Conservation (phyloP, 2,888 invertebrate genomes). For the Chromoteleia sp. region DNA sequence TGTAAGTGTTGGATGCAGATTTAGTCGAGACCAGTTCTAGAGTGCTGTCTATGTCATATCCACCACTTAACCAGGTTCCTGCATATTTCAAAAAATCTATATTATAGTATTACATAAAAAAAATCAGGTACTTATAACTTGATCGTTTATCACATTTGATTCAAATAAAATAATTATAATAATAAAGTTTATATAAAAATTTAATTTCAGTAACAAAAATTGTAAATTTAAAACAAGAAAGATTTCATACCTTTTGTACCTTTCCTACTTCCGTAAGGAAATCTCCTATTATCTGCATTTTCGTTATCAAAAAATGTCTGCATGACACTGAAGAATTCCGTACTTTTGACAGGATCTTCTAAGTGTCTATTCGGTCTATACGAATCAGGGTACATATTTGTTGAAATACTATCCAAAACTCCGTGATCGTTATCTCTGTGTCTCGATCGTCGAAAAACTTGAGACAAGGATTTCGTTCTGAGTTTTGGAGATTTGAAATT, state of each 20-base stretch:
- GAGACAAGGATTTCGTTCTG: conserved; percentile 53
- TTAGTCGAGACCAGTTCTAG: conserved; percentile 62
- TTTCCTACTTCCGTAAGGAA: conserved; percentile 24
- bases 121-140: too few relatives aligned
- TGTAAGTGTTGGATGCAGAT: conserved; percentile 56
- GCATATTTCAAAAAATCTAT: background rate
- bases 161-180: background rate
- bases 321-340: conserved; percentile 57
- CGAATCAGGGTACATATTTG: conserved; percentile 44
- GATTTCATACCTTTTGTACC: conserved; percentile 37
- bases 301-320: conserved; percentile 58
- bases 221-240: too few relatives aligned
- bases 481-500: conserved; percentile 34
- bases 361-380: conserved; percentile 2
- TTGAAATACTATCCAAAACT: conserved; percentile 27
- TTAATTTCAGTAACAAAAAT: too few relatives aligned
- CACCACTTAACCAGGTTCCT: conserved; percentile 66
- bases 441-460: conserved; percentile 38
- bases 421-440: conserved; percentile 39
- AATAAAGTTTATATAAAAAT: background rate
- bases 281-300: conserved; percentile 30
- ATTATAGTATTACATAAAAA: background rate
- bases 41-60: conserved; percentile 63
- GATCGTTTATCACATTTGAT: too few relatives aligned
- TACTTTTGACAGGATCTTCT: conserved; percentile 21